Evolutionary conservation across 2,797 vertebrate genomes (phyloP), one percentile per base, ranked within the genome.

Genomic region (Lutjanus argentimaculatus): DNA sequence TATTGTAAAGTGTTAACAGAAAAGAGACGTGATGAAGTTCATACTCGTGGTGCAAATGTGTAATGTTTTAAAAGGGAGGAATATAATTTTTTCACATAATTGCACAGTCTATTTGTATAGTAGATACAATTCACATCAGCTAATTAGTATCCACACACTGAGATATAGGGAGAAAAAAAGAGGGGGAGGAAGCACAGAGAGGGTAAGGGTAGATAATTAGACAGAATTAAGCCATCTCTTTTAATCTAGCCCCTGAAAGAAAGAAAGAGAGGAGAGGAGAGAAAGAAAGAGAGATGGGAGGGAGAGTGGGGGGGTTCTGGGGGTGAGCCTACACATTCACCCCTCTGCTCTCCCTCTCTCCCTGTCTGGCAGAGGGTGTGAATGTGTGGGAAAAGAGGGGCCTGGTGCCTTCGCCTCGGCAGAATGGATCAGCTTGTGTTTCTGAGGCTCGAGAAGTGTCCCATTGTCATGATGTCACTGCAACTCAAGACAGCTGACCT

Each of bases 381-480:
- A 97, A 97, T 97, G 97, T 97, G 96, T 98, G 97, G 96, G 97
- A 97, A 97, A 97, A 97, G 95, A 96, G 96, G 96, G 96, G 96
- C 96, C 93, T 95, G 94, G 94, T 96, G 94, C 97, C 97, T 97
- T 97, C 96, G 97, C 90, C 81, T 81, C 88, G 94, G 96, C 96
- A 97, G 96, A 98, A 97, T 96, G 95, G 96, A 96, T 96, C 95
- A 97, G 96, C 97, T 97, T 95, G 94, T 92, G 92, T 95, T 96
- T 97, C 96, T 97, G 93, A 94, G 96, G 95, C 96, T 97, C 94
- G 91, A 96, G 97, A 95, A 98, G 97, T 97, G 96, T 97, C 96
- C 97, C 95, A 98, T 99, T 99, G 98, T 99, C 96, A 96, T 97
- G 96, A 97, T 99, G 97, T 99, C 98, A 98, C 96, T 91, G 94